phyloP scores from a whole-genome alignment of 2,113 vertebrate genomes.

The Ranitomeya variabilis region DNA sequence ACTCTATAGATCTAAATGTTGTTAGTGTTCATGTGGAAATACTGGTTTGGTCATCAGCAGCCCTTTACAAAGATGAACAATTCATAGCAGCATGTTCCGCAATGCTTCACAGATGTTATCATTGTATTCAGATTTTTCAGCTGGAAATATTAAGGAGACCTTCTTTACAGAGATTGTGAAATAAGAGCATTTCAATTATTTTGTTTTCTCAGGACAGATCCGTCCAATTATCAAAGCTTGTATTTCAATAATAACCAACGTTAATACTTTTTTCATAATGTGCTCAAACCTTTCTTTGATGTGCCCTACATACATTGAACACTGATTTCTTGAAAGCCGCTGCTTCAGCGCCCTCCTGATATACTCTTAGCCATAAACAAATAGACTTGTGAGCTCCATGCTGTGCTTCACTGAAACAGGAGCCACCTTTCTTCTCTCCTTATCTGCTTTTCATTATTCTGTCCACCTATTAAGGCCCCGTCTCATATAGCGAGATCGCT shows the following conservation, averaged over 20 bases:
- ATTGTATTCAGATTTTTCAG: neutral
- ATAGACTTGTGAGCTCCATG: slow-evolving; percentile 25
- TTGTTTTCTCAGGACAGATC: slow-evolving; percentile 25
- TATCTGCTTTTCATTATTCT: slow-evolving; percentile 16
- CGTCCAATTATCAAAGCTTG: slow-evolving; percentile 8
- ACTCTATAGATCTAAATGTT: neutral
- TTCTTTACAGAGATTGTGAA: neutral
- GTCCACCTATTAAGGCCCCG: no score
- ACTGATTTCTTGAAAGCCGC: slow-evolving; percentile 46
- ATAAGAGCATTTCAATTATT: neutral
- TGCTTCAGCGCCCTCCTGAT: slow-evolving; percentile 39
- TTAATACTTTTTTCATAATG: slow-evolving; percentile 26
- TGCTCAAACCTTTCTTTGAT: slow-evolving; percentile 42
- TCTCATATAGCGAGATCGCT: no score
- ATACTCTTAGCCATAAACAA: slow-evolving; percentile 47
- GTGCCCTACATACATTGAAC: slow-evolving; percentile 44
- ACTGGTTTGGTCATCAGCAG: neutral
- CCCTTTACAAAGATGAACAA: neutral
- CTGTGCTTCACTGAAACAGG: slow-evolving; percentile 1
- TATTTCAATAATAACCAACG: slow-evolving; percentile 5
- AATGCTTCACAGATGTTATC: no score
- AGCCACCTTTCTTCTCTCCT: slow-evolving; percentile 13
- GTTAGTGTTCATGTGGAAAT: neutral
- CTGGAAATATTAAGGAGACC: neutral
- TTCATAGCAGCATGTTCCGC: neutral